phyloP scores from a whole-genome alignment of 2,113 vertebrate genomes.

The Telmatochromis sp. region DNA sequence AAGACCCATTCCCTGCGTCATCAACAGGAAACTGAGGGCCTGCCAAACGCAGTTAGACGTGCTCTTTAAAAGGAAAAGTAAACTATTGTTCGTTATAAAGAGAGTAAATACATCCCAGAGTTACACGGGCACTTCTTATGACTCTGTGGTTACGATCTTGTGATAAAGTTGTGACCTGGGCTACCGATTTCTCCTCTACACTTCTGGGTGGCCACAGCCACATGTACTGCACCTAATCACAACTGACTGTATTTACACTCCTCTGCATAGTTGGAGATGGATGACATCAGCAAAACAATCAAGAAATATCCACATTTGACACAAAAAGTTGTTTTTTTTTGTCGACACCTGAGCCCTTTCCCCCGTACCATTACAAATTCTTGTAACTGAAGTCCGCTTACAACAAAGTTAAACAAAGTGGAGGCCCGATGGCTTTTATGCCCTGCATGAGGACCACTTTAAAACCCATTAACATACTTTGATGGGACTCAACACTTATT shows the following conservation, averaged over 20 bases:
- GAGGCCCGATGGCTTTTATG: slow-evolving; percentile 35
- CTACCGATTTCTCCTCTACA: slow-evolving; percentile 34
- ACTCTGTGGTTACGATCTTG: slow-evolving; percentile 29
- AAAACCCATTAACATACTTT: slow-evolving; percentile 62
- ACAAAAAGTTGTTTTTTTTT: background rate
- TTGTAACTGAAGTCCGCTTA: slow-evolving; percentile 53
- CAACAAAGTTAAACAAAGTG: slow-evolving; percentile 55
- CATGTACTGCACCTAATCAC: slow-evolving; percentile 28
- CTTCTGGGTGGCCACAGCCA: slow-evolving; percentile 54
- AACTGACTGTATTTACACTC: slow-evolving; percentile 55
- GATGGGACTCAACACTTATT: slow-evolving; percentile 43
- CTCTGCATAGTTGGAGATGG: background rate
- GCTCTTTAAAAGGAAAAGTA: background rate
- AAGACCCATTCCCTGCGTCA: background rate
- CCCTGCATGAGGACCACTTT: slow-evolving; percentile 50
- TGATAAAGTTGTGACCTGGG: slow-evolving; percentile 43
- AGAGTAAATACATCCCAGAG: slow-evolving; percentile 5
- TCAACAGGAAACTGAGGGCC: background rate
- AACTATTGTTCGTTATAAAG: slow-evolving; percentile 25
- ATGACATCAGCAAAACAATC: slow-evolving; percentile 21
- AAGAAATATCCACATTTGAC: background rate
- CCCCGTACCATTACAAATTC: background rate
- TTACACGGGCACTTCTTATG: slow-evolving; percentile 18
- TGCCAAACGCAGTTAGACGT: background rate
- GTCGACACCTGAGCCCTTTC: slow-evolving; percentile 6